Percentiles rank a stretch among this genome's conserved stretches.
These are phyloP conservation scores for Onychostruthus taczanowskii DNA, from an alignment of 2,113 vertebrate genomes.

Conservation along the genomic window DNA sequence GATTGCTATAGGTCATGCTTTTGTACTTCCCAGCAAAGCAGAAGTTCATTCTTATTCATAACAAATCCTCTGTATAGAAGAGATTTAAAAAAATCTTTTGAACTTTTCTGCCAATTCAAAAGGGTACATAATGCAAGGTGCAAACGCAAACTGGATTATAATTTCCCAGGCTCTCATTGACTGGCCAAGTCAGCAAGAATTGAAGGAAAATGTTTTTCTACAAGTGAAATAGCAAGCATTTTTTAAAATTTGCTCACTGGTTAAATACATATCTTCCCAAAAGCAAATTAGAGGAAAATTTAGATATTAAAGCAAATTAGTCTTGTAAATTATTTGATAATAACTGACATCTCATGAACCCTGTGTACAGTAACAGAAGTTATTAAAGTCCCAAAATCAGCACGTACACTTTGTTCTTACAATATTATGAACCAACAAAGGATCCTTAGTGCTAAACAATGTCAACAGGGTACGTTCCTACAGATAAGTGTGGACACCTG, in stretches of 20 bases:
- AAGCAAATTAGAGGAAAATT: neutral
- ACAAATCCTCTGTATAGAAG: neutral
- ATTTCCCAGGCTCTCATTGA: neutral
- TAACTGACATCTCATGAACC: neutral
- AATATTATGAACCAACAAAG: neutral
- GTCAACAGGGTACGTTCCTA: fast-evolving
- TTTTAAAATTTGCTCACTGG: neutral
- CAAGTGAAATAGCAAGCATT: neutral
- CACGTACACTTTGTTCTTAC: neutral
- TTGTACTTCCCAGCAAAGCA: neutral
- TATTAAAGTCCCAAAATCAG: neutral
- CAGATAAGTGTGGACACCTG: fast-evolving
- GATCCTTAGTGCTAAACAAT: neutral
- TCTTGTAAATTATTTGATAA: neutral
- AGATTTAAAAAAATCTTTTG: neutral
- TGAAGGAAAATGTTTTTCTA: neutral
- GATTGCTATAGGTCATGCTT: constrained; percentile 6
- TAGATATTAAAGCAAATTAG: neutral
- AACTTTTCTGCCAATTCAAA: neutral
- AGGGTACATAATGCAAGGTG: neutral
- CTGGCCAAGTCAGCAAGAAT: neutral
- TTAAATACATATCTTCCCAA: neutral
- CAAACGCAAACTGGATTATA: constrained; percentile 18
- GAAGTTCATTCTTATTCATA: constrained; percentile 34
- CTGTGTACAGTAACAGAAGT: fast-evolving